Evolutionary conservation across 2,797 vertebrate species (phyloP).

Genomic region (Characodon lateralis): DNA sequence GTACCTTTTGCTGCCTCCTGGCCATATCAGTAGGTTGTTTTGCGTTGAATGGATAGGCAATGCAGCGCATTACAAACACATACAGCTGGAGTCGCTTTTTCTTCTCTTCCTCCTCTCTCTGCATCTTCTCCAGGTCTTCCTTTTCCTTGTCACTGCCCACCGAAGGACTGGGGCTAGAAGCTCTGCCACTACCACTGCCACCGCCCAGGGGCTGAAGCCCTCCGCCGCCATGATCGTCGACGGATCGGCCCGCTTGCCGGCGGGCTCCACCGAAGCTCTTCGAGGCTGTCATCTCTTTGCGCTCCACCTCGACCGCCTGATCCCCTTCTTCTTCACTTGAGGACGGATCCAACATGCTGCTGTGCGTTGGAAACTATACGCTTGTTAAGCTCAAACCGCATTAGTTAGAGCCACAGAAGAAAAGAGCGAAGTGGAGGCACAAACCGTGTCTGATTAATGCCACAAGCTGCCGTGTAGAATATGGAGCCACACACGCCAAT

Average conservation of each 20-base stretch:
- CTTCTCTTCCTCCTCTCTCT: constrained; percentile 93
- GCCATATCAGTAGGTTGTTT: constrained; percentile 99
- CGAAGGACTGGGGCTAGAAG: constrained; percentile 93
- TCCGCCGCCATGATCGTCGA: constrained; percentile 77
- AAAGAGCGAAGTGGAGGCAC: constrained; percentile 7
- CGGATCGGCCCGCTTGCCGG: constrained; percentile 85
- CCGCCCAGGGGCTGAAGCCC: constrained; percentile 86
- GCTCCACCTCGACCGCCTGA: constrained; percentile 89
- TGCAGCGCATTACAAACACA: constrained; percentile 98
- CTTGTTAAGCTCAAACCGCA: constrained; percentile 16
- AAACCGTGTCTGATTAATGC: constrained; percentile 8
- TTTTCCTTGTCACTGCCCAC: constrained; percentile 95
- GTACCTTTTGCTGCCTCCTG: constrained; percentile 97
- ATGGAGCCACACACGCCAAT: constrained; percentile 10
- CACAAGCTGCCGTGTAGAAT: constrained; percentile 20
- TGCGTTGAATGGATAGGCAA: constrained; percentile 97
- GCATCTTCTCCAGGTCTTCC: constrained; percentile 94
- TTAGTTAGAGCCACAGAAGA: constrained; percentile 21
- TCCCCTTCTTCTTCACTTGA: constrained; percentile 97
- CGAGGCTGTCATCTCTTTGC: constrained; percentile 86
- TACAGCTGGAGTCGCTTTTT: constrained; percentile 97
- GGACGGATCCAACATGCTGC: constrained; percentile 93
- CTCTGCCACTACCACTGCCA: constrained; percentile 78
- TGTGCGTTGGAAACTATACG: constrained; percentile 9
- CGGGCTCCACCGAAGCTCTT: constrained; percentile 79